Evolutionary conservation across 1,140 invertebrate species (phyloP), one percentile per base, ranked within the genome.

Genomic region (roundworm (Caenorhabditis elegans)): DNA sequence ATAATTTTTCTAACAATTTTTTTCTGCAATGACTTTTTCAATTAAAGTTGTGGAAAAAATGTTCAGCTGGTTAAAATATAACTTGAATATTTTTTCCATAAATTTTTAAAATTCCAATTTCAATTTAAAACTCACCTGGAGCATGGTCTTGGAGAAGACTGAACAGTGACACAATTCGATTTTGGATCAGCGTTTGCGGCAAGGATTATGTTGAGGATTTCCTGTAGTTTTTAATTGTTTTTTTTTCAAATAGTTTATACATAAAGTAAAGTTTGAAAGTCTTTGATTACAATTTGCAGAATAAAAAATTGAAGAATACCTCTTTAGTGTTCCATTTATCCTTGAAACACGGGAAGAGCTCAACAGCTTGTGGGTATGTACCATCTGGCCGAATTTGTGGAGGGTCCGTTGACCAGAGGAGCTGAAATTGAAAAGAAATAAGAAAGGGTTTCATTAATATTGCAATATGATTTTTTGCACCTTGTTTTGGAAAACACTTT

Each of bases 121-220:
- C n/a, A n/a, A n/a, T 24, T 55, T 51, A 5, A 11, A 60, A 31
- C 26, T 0, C n/a, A 70, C 60, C 60, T 26, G 3, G 60, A 70
- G 22, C 31, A 39, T 10, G 60, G 60, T n/a, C 60, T 70, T 6
- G 60, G 60, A 1, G 60, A 70, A 2, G 60, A 70, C 10, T 70
- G 26, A 22, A 13, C 28, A 3, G 28, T 70, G 1, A 70, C 43
- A 3, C 31, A 39, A n/a, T 8, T 70, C 17, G 60, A 70, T 22
- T 13, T 11, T 0, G 60, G 26, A n/a, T 70, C 60, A 11, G 60
- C 60, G 22, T 22, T 43, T 22, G 60, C 60, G 5, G 60, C 60
- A 17, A 70, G 60, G 34, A 70, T 70, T 39, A 70, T 70, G 34
- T 39, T 70, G 34, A 70, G 60, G 60, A 70, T 70, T 39, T 70